Conservation (phyloP, 2,888 invertebrate species). For the Torymus aiolomorphi region DNA sequence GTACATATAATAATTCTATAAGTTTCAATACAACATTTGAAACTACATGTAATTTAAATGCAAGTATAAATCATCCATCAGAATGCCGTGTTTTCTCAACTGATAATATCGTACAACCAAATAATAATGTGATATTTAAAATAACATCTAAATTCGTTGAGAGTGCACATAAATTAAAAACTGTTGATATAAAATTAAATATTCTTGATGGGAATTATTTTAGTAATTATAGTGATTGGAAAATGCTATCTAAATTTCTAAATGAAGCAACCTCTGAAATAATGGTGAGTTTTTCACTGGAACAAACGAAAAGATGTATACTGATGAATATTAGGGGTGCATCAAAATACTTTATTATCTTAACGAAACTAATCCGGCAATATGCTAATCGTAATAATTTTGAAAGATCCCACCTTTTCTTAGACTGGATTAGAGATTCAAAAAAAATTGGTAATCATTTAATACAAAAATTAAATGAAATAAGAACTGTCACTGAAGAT, state of each 20-base stretch:
- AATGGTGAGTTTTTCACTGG: constrained; percentile 12
- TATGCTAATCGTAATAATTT: constrained; percentile 29
- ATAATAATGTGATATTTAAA: background rate
- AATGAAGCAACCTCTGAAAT: background rate
- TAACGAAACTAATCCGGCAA: constrained; percentile 24
- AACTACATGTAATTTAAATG: background rate
- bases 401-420: constrained; percentile 37
- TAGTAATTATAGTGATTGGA: constrained; percentile 24
- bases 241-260: constrained; percentile 29
- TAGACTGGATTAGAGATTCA: background rate
- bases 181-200: background rate
- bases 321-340: background rate
- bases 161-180: background rate
- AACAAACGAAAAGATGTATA: background rate
- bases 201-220: background rate
- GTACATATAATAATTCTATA: background rate
- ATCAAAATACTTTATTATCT: background rate
- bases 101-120: background rate
- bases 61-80: background rate
- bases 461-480: constrained; percentile 38
- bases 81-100: background rate
- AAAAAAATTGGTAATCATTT: constrained; percentile 4
- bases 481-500: constrained; percentile 35
- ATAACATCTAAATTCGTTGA: constrained; percentile 1
- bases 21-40: too few relatives aligned